Evolutionary conservation across 2,113 vertebrate species (phyloP).

Genomic region (Gallinago undulata): DNA sequence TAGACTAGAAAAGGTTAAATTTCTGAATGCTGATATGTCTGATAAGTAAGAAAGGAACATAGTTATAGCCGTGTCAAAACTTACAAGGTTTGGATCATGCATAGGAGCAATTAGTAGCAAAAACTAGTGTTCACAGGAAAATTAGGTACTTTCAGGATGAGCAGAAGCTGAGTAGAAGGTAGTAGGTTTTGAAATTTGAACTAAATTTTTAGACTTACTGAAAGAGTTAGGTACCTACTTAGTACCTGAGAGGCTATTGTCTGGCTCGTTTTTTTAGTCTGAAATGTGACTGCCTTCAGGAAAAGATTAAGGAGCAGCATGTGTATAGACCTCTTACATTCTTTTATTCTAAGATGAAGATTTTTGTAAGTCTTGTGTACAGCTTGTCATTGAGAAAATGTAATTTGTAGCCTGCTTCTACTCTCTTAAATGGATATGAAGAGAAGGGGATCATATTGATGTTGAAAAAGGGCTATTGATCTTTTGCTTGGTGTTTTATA

Average conservation of each 20-base stretch:
- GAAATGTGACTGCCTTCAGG: not conserved
- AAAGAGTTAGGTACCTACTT: not conserved
- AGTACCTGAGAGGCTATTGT: not conserved
- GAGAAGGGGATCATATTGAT: not conserved
- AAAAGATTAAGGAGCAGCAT: not conserved
- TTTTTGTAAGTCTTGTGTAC: not conserved
- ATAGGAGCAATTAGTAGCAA: not conserved
- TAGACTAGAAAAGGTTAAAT: not conserved
- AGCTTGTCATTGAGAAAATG: not conserved
- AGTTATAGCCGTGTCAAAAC: not conserved
- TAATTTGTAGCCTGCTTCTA: not conserved
- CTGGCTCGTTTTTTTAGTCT: not conserved
- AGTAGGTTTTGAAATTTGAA: not conserved
- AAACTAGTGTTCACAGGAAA: not conserved
- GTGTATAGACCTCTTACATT: not conserved
- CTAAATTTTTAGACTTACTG: not conserved
- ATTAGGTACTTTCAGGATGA: not conserved
- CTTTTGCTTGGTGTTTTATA: not conserved
- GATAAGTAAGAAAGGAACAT: not conserved
- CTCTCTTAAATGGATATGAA: not conserved
- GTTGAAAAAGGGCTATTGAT: not conserved
- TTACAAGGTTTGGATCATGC: not conserved
- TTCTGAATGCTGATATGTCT: not conserved
- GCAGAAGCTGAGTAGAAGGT: not conserved
- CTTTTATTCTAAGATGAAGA: not conserved